Conservation (phyloP, 2,113 vertebrate species). For the Egretta garzetta region DNA sequence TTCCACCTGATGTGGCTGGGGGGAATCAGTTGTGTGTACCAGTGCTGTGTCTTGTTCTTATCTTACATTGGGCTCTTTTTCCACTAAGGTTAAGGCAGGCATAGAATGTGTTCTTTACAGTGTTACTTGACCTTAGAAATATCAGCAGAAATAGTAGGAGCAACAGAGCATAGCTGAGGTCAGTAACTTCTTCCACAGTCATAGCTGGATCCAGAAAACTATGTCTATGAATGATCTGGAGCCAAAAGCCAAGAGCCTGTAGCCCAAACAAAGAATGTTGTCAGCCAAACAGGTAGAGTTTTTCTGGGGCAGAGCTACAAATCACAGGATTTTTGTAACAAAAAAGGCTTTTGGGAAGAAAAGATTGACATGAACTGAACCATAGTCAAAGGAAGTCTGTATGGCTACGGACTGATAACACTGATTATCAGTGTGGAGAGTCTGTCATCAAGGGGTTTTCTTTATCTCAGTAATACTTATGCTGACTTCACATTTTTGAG, state of each 20-base stretch:
- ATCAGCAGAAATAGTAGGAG: not conserved
- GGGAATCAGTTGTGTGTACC: not conserved
- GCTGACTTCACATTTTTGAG: not conserved
- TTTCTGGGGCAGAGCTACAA: not conserved
- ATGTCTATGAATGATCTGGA: not conserved
- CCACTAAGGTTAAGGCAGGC: not conserved
- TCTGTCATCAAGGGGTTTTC: not conserved
- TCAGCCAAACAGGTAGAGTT: not conserved
- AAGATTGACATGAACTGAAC: not conserved
- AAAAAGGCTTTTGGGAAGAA: not conserved
- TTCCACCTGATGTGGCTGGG: not conserved
- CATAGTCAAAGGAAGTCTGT: not conserved
- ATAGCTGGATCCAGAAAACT: not conserved
- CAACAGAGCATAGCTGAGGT: not conserved
- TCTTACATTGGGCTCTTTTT: not conserved
- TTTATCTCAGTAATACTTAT: not conserved
- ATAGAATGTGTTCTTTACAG: not conserved
- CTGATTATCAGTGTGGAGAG: rapidly evolving
- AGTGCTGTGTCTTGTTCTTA: not conserved
- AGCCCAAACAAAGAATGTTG: not conserved
- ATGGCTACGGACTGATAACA: not conserved
- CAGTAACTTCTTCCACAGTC: not conserved
- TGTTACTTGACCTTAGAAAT: not conserved
- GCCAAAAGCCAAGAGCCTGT: not conserved
- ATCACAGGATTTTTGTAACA: not conserved